These are phyloP conservation scores for Sander lucioperca DNA, from an alignment of 2,113 vertebrate genomes.

Conservation along the genomic window DNA sequence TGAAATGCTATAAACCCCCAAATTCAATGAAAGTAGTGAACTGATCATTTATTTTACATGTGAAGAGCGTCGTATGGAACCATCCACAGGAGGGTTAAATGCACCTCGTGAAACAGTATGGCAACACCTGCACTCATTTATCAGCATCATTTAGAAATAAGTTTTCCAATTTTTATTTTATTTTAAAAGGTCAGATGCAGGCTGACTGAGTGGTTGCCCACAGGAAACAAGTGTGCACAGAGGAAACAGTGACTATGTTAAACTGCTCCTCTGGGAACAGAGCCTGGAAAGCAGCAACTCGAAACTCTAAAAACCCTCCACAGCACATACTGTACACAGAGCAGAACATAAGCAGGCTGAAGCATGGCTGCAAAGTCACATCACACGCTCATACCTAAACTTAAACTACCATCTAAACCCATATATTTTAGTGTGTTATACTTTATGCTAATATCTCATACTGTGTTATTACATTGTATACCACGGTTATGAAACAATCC, in stretches of 20 bases:
- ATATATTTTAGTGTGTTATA: too few species aligned
- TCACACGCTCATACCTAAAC: too few species aligned
- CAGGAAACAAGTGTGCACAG: constrained; percentile 51
- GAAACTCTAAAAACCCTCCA: not conserved
- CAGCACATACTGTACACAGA: not conserved
- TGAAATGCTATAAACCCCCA: too few species aligned
- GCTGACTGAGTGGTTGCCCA: constrained; percentile 39
- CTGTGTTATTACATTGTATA: too few species aligned
- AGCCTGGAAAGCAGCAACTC: not conserved
- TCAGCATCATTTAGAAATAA: not conserved
- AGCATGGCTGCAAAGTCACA: not conserved
- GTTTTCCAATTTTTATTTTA: not conserved
- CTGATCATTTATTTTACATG: too few species aligned
- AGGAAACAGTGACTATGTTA: constrained; percentile 59
- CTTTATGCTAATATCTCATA: too few species aligned
- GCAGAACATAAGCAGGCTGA: not conserved
- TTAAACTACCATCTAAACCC: too few species aligned
- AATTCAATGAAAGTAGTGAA: too few species aligned
- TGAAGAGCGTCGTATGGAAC: too few species aligned
- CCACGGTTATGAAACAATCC: too few species aligned
- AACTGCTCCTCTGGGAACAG: constrained; percentile 37
- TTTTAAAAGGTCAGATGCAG: not conserved
- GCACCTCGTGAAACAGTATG: not conserved
- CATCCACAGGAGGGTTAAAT: too few species aligned
- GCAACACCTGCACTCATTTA: not conserved